Conservation (phyloP, 1,140 invertebrate genomes). For the Phenacoccus solenopsis region DNA sequence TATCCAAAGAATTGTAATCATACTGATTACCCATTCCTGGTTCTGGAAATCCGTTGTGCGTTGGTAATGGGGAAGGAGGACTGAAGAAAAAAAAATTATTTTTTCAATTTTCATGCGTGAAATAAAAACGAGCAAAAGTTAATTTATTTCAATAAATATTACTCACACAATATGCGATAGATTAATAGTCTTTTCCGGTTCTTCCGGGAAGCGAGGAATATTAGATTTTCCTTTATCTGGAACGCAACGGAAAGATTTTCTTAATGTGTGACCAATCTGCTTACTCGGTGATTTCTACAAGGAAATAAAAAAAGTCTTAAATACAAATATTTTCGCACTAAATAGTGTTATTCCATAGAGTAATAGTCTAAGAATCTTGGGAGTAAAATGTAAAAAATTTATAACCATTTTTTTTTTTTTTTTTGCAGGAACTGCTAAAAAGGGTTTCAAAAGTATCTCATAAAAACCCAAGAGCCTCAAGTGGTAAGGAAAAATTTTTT, state of each 20-base stretch:
- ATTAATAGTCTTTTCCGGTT: slow-evolving; percentile 87
- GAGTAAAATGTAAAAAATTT: too few species aligned
- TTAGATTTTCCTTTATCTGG: slow-evolving; percentile 69
- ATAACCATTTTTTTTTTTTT: too few species aligned
- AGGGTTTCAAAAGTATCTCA: too few species aligned
- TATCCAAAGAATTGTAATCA: slow-evolving; percentile 68
- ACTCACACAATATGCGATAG: slow-evolving; percentile 89
- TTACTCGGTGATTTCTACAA: slow-evolving; percentile 64
- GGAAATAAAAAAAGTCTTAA: not conserved
- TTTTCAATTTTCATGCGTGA: not conserved
- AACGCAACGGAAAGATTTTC: slow-evolving; percentile 93
- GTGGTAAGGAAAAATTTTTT: too few species aligned
- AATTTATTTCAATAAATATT: slow-evolving; percentile 8
- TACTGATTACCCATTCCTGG: slow-evolving; percentile 44
- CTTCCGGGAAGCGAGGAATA: slow-evolving; percentile 75
- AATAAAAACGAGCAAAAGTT: not conserved
- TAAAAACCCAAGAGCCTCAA: too few species aligned
- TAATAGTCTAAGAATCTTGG: not conserved
- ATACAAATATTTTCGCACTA: not conserved
- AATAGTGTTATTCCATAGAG: not conserved
- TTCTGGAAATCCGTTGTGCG: slow-evolving; percentile 76
- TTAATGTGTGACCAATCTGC: slow-evolving; percentile 83
- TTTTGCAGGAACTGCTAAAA: too few species aligned
- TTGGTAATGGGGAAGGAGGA: slow-evolving; percentile 72
- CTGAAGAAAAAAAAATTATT: slow-evolving; percentile 36